Percentiles rank a stretch among this genome's conserved stretches.
phyloP scores from a whole-genome alignment of 2,888 invertebrate species.

The Metellina segmentata region DNA sequence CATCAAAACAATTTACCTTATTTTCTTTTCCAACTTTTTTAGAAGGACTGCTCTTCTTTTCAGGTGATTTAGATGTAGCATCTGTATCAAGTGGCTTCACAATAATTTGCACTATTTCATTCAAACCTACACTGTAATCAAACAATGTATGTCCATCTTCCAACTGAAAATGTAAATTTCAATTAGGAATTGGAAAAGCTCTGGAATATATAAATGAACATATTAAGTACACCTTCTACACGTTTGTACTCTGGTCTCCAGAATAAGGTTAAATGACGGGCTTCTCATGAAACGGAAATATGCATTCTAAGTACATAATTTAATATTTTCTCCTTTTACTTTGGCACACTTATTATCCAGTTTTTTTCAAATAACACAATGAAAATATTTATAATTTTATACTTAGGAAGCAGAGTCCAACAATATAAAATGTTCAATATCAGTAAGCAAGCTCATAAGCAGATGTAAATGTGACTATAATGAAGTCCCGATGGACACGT shows the following conservation, averaged over 20 bases:
- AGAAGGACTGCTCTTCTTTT: conserved; percentile 10
- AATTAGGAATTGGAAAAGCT: background rate
- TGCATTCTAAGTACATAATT: no score
- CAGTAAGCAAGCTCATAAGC: no score
- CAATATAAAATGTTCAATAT: no score
- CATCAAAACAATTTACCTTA: background rate
- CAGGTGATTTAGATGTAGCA: conserved; percentile 5
- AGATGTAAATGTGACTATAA: no score
- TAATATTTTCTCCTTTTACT: background rate
- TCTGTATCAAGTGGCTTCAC: conserved; percentile 80
- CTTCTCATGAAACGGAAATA: no score
- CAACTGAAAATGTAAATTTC: conserved; percentile 83
- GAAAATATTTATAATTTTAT: background rate
- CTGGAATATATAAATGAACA: background rate
- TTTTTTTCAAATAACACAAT: background rate
- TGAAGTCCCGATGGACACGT: no score
- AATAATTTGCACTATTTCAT: conserved; percentile 88
- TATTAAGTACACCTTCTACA: no score
- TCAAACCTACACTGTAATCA: conserved; percentile 88
- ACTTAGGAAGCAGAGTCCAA: no score
- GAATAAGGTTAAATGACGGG: no score
- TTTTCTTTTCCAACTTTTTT: conserved; percentile 44
- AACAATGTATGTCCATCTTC: conserved; percentile 88
- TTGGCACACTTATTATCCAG: no score
- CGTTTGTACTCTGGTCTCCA: background rate